Evolutionary conservation across 2,113 vertebrate genomes (phyloP), one percentile per base, ranked within the genome.

Genomic region (Alethe castanea): DNA sequence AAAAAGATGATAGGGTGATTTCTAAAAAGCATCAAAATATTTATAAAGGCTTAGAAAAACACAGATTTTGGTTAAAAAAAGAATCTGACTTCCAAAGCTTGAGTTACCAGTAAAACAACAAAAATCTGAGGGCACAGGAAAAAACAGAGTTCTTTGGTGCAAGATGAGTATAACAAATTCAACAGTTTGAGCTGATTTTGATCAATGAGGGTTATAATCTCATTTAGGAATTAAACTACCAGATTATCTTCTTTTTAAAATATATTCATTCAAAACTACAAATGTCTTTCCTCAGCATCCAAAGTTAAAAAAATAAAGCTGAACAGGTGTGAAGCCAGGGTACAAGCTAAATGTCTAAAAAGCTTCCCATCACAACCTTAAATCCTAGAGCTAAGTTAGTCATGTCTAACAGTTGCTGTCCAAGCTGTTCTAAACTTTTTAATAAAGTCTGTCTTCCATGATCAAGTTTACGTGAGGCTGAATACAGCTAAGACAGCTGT

Each of bases 1-100:
- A 28, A 24, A 33, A 23, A 16, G 3, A 5, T 5, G 2, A 69
- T 4, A 60, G 5, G 3, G 2, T 19, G 4, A 61, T 13, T 48
- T 65, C 20, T 38, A 16, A 60, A 60, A 73, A 19, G 3, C 8
- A 26, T 33, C 2, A 8, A 52, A 53, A 29, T 53, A 81, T 25
- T 53, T 44, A 12, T 5, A 47, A 6, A 6, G 1, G 6, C 10
- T 52, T 72, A 54, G 26, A 69, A 54, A 71, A 77, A 6, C 4
- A 65, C 18, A 52, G 26, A 59, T 56, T 69, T 67, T 25, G 50
- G 17, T n/a, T 45, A 11, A 79, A 76, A 44, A 71, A 44, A 38
- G 0, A 56, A 81, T 48, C 5, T 36, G 44, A 88, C 22, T 74
- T 38, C 5, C 18, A 38, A n/a, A 64, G 3, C 5, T 54, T 12